Base-by-base conservation (phyloP, 1,140 invertebrate genomes). In the Tetranychus urticae region DNA sequence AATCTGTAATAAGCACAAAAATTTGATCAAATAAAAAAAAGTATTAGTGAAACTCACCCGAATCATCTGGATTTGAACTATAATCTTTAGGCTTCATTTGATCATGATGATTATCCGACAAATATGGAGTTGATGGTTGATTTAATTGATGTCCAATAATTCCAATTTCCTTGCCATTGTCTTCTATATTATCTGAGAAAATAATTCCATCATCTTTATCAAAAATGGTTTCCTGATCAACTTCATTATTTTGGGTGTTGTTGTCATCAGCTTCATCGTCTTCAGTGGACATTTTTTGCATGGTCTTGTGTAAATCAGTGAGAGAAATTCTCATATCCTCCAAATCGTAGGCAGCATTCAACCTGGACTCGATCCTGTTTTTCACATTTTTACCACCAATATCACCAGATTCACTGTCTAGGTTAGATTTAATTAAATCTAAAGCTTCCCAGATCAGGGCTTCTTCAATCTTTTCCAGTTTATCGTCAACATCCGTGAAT, bases 291-390 rank as follows among this genome's bases (percentile, higher is more conserved):
- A 65, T 63, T 13, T 62, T 65, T 5, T 34, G n/a, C 39, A 65
- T 34, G 0, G 60, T 63, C 33, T 65, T 61, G 31, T 42, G 57
- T 23, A 65, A 37, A 14, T 62, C 33, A 23, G 58, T 60, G 35
- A 65, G 56, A 3, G 64, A 59, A 6, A 36, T 56, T 23, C 64
- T 48, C 64, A 65, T 65, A 13, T 63, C 61, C 46, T 65, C 64
- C 31, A 65, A 54, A 36, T 65, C 64, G 14, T 65, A 65, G 14
- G 64, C 64, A 7, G 63, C 37, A 48, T 57, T 61, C 4, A 63
- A 60, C 13, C 63, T 52, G 8, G 61, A 56, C 3, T 13, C 42
- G 12, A 65, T 62, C 4, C 60, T 35, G n/a, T 56, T 45, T 47
- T 60, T 52, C n/a, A n/a, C 13, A 10, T 10, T 48, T 6, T 36